Base-by-base conservation (phyloP, 1,140 invertebrate genomes). In the Patella vulgata region DNA sequence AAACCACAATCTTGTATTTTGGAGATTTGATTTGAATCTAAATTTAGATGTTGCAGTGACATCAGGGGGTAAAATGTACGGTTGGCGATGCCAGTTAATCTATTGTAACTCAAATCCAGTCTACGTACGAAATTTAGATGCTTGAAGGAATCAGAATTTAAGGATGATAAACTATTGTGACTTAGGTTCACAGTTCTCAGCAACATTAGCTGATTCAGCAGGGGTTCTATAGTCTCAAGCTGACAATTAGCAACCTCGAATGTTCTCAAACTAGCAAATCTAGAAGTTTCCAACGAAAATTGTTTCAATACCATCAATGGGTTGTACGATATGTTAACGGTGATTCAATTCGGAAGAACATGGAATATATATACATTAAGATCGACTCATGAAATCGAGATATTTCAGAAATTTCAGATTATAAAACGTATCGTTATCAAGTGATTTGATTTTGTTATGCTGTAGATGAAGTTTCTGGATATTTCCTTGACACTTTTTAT, bases 191-290 rank as follows among this genome's bases (percentile, higher is more conserved):
- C 11, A 9, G 25, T n/a, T 19, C 30, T 42, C 28, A 64, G 28
- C 12, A 52, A 12, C 11, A 21, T 14, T 40, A 64, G 44, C 4
- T 58, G 54, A 42, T 51, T 27, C 27, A 64, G 8, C 19, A 55
- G 36, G 17, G 43, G 23, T 19, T 48, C 62, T 6, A 64, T n/a
- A 6, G 19, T n/a, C n/a, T 28, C 23, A 42, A 64, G 23, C 42
- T 53, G 19, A 31, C 62, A 64, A 21, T 30, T n/a, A n/a, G 62
- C 58, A n/a, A 58, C 21, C 31, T 64, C 51, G 1, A 64, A 36
- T 2, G 33, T 27, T 6, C 1, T n/a, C 19, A 64, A 31, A 21
- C 53, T 36, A 12, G 11, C 21, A 9, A 64, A 19, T n/a, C 52
- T 21, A 4, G 47, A 23, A 21, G 28, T 52, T 14, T 23, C n/a